Evolutionary conservation across 1,140 invertebrate genomes (phyloP), one percentile per base, ranked within the genome.

Genomic region (Probaryconus sp.): DNA sequence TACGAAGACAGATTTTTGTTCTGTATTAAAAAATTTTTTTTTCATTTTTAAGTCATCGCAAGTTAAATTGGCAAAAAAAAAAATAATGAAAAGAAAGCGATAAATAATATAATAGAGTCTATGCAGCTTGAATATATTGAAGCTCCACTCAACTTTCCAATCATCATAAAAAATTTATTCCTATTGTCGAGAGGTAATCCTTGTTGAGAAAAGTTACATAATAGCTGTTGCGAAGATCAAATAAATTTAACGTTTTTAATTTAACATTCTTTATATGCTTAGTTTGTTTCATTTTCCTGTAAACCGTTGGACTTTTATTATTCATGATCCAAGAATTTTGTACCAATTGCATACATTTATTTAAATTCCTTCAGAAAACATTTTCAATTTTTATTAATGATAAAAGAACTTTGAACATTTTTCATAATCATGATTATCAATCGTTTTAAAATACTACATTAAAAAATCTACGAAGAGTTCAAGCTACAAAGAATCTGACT

Each of bases 151-250:
- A 31, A 51, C 45, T 53, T 64, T 53, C 10, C 47, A 51, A 53
- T 53, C 47, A 35, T 45, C 37, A 18, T 53, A 38, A 53, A 53
- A 51, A 42, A 64, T 53, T 48, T 40, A 61, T 48, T 53, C 18
- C 38, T 18, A 64, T 64, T 64, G 47, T 51, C 45, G 24, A 24
- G 9, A 50, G 33, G 20, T 26, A 42, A 20, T 43, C 7, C 28
- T 43, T 7, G 7, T 24, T 10, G 5, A 40, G 30, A 51, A 43
- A 43, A 64, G 35, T 64, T 61, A 31, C 24, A 42, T 40, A 50
- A 38, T 20, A 17, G 13, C 21, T 18, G 21, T 56, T 33, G 13
- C 16, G 24, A 9, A 50, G 45, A 50, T 63, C 33, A 63, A 26
- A 20, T 24, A 24, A 61, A 33, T 31, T 35, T 35, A 20, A 20